These are phyloP conservation scores for Acanthopagrus latus DNA, from an alignment of 2,797 vertebrate genomes.

Conservation along the genomic window DNA sequence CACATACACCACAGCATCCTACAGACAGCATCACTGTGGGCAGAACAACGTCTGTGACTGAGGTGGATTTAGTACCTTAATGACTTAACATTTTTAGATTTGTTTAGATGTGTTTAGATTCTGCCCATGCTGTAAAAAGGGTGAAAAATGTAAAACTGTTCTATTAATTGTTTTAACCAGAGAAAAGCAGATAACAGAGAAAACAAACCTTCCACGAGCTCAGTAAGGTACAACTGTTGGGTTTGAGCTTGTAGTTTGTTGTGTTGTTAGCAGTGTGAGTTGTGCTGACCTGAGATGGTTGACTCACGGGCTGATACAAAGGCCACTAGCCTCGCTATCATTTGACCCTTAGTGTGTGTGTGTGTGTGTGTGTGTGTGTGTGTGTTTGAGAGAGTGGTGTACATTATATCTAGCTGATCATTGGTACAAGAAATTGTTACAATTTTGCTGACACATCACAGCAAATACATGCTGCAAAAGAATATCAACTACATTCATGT, in stretches of 20 bases:
- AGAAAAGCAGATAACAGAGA: conserved; percentile 22
- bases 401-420: conserved; percentile 52
- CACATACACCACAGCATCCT: conserved; percentile 47
- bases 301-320: conserved; percentile 44
- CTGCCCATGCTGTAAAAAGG: conserved; percentile 7
- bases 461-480: conserved; percentile 68
- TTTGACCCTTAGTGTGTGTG: conserved; percentile 33
- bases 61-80: conserved; percentile 43
- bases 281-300: conserved; percentile 77
- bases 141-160: conserved; percentile 24
- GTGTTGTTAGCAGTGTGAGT: conserved; percentile 48
- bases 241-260: conserved; percentile 18
- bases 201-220: conserved; percentile 31
- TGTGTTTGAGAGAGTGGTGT: conserved; percentile 26
- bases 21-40: conserved; percentile 50
- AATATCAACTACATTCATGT: conserved; percentile 82
- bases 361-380: conserved; percentile 29
- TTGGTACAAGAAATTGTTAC: conserved; percentile 53
- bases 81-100: conserved; percentile 36
- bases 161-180: conserved; percentile 7
- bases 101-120: conserved; percentile 29
- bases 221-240: conserved; percentile 46
- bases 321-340: conserved; percentile 38
- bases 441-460: conserved; percentile 65
- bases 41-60: conserved; percentile 51